phyloP scores from a whole-genome alignment of 2,797 vertebrate species.

The Dipus sagitta region DNA sequence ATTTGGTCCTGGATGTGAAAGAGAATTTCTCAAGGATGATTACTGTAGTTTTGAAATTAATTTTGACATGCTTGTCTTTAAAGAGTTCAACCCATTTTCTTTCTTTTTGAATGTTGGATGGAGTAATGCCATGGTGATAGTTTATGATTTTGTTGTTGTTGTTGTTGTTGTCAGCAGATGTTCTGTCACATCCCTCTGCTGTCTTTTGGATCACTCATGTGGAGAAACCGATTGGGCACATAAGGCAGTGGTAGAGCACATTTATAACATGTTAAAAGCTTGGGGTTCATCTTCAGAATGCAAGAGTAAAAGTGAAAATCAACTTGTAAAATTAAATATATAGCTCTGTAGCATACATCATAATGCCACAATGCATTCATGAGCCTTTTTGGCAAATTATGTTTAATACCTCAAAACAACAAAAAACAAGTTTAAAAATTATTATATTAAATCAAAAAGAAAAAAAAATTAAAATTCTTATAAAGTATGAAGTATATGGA shows the following conservation, averaged over 20 bases:
- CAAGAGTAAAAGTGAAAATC: not conserved
- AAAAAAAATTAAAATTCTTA: not conserved
- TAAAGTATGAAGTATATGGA: not conserved
- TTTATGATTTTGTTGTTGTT: not conserved
- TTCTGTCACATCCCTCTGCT: not conserved
- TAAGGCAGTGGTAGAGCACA: not conserved
- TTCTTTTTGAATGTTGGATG: not conserved
- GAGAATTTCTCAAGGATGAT: not conserved
- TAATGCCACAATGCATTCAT: not conserved
- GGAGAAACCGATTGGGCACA: not conserved
- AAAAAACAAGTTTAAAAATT: not conserved
- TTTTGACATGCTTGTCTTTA: not conserved
- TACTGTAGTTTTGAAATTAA: not conserved
- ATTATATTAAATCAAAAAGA: not conserved
- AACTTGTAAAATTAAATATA: slow-evolving; percentile 2
- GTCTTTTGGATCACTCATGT: not conserved
- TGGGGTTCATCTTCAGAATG: not conserved
- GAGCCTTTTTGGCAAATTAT: not conserved
- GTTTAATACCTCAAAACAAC: not conserved
- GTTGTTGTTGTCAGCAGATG: not conserved
- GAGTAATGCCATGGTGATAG: not conserved
- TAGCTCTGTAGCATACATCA: not conserved
- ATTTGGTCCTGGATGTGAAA: not conserved
- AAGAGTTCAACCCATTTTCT: not conserved
- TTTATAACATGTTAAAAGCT: not conserved